Evolutionary conservation across 2,113 vertebrate genomes (phyloP), one percentile per base, ranked within the genome.

Genomic region (Bungarus multicinctus): DNA sequence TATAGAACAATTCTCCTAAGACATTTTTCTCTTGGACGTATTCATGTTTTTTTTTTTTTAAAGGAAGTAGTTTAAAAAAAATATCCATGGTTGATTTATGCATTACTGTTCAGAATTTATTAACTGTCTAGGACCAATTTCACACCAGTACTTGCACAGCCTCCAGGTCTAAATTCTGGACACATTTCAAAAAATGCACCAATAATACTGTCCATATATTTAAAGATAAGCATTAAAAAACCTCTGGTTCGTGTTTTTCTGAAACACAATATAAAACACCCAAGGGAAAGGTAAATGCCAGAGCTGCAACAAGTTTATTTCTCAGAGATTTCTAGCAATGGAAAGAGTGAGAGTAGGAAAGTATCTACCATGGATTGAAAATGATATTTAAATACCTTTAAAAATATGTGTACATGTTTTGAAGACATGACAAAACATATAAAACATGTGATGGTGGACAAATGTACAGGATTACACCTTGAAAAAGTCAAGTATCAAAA

Each of bases 1-100:
- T 97, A 98, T 97, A 97, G 98, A 98, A 98, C 97, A 98, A 98
- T 98, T 97, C 98, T 98, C 98, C 94, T 93, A 97, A 98, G 97
- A 96, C 96, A 0, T 69, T 96, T 96, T 64, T 96, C 96, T 94
- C 94, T 96, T 90, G 96, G 94, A 94, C 93, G 96, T 95, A 96
- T 96, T 96, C 93, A 95, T 94, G 95, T 95, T 34, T 69, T 69
- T 64, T 69, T 69, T 4, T n/a, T n/a, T 47, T 7, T 7, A 47
- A 88, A 88, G 91, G 91, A 92, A 93, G 89, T 95, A n/a, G 57
- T 52, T 90, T 95, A 89, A 97, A 97, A 97, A 97, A 97, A 97
- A 97, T 95, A 97, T 92, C 96, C 96, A 96, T 95, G 50, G 0
- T 97, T 98, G 98, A 98, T 98, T 98, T 98, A 98, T 98, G 97